Evolutionary conservation across 2,888 invertebrate species (phyloP), one percentile per base, ranked within the genome.

Genomic region (Acleris laterana): DNA sequence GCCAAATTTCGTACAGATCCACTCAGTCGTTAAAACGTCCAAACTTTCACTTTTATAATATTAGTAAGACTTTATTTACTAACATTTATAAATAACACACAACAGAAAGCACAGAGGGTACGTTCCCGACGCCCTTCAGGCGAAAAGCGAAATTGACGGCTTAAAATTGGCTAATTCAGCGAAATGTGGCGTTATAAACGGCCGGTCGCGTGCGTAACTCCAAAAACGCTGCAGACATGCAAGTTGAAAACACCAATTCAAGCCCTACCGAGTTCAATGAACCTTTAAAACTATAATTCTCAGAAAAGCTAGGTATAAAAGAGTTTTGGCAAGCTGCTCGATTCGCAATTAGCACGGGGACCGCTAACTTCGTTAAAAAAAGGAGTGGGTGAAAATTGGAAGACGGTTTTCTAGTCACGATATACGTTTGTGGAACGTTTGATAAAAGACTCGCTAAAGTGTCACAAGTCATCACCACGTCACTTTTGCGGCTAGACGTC

Each of bases 261-360:
- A 86, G 85, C 78, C 85, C 79, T 72, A 69, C 69, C 67, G 70
- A 82, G 88, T 78, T 76, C 85, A 78, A 57, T 82, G 86, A 88
- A 85, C 87, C 76, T 75, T 65, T 55, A 11, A 22, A 44, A 46
- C 74, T 83, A 19, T 25, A 57, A 74, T 83, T 87, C 85, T 77
- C 63, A 79, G 84, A 88, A 88, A 80, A 78, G 80, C 80, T 85
- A 87, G 85, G 85, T 81, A 80, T 84, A 78, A 72, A 81, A 56
- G 84, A 80, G 68, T 78, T 84, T 90, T 89, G 89, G 90, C 89
- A 89, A 80, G 77, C 79, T 77, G 74, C 78, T 80, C 78, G 76
- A 80, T 74, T 77, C 81, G 70, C 79, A 87, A 87, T 89, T 88
- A 87, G 85, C 82, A 80, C 79, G 77, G 77, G 81, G 79, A 78